Base-by-base conservation (phyloP, 1,140 invertebrate species). In the Anoplolepis gracilipes region DNA sequence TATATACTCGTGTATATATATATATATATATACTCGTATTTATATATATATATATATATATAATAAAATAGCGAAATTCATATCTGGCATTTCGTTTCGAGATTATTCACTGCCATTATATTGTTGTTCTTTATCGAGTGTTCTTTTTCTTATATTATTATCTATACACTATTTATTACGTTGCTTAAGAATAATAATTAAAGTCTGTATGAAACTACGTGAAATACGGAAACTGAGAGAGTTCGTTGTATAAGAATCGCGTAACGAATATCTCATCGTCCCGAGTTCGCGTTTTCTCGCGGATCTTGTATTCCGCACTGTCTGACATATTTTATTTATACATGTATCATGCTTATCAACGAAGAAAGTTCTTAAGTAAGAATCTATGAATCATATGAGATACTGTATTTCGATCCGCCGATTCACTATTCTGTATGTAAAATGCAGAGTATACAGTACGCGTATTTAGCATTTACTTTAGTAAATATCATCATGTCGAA, bases 81-180 rank as follows among this genome's bases (percentile, higher is more conserved):
- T 57, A 77, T 72, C 89, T 61, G 49, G 81, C 28, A 78, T 75
- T 88, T 87, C 84, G 1, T 67, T 90, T 90, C 55, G 75, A 88
- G 90, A 92, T 92, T 90, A 91, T 92, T 90, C 91, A 92, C 92
- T 92, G 92, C 92, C 92, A 92, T 91, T 91, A 49, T 49, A 87
- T 91, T 91, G 85, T 91, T 90, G 85, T 86, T 91, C 62, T 73
- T 85, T 84, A 46, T 88, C 59, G 61, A 57, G 22, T 55, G 75
- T 70, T 57, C 13, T 86, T 73, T 33, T 49, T 53, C 16, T 64
- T 81, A 82, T 84, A 67, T 85, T 72, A 88, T 79, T 82, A 39
- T 65, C 11, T 85, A 84, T 64, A 84, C 67, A 86, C 85, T 89
- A 88, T 90, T 91, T 88, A 91, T 90, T 91, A 79, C 69, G 86